Evolutionary conservation across 2,888 invertebrate species (phyloP), one percentile per base, ranked within the genome.

Genomic region (Lasioglossum villosulum): DNA sequence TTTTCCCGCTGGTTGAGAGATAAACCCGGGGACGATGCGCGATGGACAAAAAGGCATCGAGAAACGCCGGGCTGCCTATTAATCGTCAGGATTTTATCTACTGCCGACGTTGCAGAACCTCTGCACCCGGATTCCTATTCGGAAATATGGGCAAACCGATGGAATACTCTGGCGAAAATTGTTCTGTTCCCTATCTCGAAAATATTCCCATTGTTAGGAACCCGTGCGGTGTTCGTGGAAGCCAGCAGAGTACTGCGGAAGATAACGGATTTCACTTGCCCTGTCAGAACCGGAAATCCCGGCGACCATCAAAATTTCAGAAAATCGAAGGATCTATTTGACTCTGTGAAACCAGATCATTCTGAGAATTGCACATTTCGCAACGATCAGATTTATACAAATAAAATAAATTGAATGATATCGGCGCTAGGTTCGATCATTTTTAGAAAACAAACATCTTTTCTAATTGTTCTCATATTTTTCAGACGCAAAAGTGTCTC

Each of bases 1-100:
- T 82, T 74, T 80, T 52, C 68, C 23, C 2, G 39, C 34, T 48
- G 45, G 10, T 30, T 39, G 39, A 27, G 83, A 75, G 80, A 85
- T 84, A 83, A 84, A 39, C n/a, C 82, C n/a, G 30, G 63, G 30
- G 30, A 30, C 73, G 30, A n/a, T 12, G 68, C 39, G 56, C 72
- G 75, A 63, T 56, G 48, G 66, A 73, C 30, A 84, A 83, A 90
- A 82, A 83, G 80, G 63, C 74, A 75, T 30, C 48, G 68, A 79
- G 80, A 68, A 75, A 52, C 75, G 80, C 75, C 52, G 78, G 78
- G 70, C 77, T 77, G 80, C 80, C 90, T 91, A 90, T 92, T 92
- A 91, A 92, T 92, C 89, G 88, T 87, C 83, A 73, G 87, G 89
- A 91, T 91, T 92, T 92, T 89, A 91, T 92, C 89, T 91, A 83